phyloP scores from a whole-genome alignment of 2,888 invertebrate species.

The Tridacna gigas region DNA sequence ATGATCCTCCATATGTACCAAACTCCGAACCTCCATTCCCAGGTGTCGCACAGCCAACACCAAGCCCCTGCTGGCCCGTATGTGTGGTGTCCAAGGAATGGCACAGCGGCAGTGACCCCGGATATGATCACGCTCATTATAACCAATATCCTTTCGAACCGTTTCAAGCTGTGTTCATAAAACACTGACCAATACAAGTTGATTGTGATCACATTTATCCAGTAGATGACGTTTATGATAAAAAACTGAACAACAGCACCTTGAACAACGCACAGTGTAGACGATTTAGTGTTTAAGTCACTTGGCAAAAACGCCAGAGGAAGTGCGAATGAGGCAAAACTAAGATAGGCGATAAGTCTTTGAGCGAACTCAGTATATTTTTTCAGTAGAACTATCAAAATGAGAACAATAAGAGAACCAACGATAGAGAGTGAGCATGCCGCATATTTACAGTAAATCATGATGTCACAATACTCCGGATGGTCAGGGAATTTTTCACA shows the following conservation, averaged over 20 bases:
- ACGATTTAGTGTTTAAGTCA: constrained; percentile 9
- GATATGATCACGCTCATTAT: constrained; percentile 27
- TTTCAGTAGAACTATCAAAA: constrained; percentile 26
- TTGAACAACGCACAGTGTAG: constrained; percentile 36
- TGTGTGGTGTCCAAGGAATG: constrained; percentile 33
- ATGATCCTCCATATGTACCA: constrained; percentile 51
- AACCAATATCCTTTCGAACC: constrained; percentile 8
- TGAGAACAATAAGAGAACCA: constrained; percentile 8
- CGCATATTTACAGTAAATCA: constrained; percentile 24
- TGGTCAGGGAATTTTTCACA: constrained; percentile 21
- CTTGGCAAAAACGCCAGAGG: constrained; percentile 23
- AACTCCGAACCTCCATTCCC: constrained; percentile 44
- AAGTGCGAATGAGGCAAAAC: constrained; percentile 27
- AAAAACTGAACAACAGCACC: constrained; percentile 32
- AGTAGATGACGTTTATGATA: constrained; percentile 23
- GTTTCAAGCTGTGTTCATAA: neutral
- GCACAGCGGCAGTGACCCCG: constrained; percentile 12
- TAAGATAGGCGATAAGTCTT: constrained; percentile 41
- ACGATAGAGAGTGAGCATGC: constrained; percentile 18
- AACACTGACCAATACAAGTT: constrained; percentile 38
- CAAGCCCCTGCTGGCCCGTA: constrained; percentile 49
- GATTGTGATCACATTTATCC: constrained; percentile 33
- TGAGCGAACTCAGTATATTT: constrained; percentile 43
- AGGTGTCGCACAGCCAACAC: constrained; percentile 47
- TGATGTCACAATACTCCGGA: constrained; percentile 1